phyloP scores from a whole-genome alignment of 2,888 invertebrate genomes.

The Aleiodes alternator region DNA sequence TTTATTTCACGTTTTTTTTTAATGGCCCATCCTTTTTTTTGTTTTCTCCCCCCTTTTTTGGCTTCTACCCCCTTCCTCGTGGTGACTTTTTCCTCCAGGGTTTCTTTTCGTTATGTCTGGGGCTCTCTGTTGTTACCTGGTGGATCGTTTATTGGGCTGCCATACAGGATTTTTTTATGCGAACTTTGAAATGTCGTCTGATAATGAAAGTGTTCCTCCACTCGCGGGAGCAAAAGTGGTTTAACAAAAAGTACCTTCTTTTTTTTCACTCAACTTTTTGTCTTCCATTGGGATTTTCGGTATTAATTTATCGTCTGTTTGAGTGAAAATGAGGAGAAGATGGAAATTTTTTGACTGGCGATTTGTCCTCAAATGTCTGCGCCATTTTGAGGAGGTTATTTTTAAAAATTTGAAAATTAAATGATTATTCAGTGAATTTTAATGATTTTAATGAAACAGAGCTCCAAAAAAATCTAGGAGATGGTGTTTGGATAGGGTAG shows the following conservation, averaged over 20 bases:
- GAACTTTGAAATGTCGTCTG: conserved; percentile 40
- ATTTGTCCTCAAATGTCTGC: too few species aligned
- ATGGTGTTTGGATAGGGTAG: background rate
- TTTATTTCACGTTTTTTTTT: conserved; percentile 35
- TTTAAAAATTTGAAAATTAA: too few species aligned
- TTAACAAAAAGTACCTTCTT: conserved; percentile 1
- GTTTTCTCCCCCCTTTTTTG: background rate
- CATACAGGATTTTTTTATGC: conserved; percentile 47
- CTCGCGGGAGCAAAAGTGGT: conserved; percentile 36
- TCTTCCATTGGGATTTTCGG: background rate
- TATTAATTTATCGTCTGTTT: conserved; percentile 1
- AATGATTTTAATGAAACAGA: too few species aligned
- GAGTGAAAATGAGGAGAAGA: too few species aligned
- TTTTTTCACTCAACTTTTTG: conserved; percentile 8
- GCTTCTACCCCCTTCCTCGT: conserved; percentile 39
- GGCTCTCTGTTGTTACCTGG: conserved; percentile 46
- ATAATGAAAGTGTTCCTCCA: conserved; percentile 40
- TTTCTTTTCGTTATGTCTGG: conserved; percentile 7
- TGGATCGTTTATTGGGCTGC: conserved; percentile 51
- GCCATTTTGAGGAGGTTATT: too few species aligned
- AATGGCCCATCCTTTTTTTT: conserved; percentile 27
- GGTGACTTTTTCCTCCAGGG: background rate
- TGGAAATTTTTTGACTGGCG: too few species aligned
- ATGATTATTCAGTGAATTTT: too few species aligned
- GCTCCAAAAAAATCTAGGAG: too few species aligned